A percentile compares a stretch with the other conserved stretches of the same genome.
These are phyloP conservation scores for Melanogrammus aeglefinus DNA, from an alignment of 2,797 vertebrate genomes.

Conservation along the genomic window DNA sequence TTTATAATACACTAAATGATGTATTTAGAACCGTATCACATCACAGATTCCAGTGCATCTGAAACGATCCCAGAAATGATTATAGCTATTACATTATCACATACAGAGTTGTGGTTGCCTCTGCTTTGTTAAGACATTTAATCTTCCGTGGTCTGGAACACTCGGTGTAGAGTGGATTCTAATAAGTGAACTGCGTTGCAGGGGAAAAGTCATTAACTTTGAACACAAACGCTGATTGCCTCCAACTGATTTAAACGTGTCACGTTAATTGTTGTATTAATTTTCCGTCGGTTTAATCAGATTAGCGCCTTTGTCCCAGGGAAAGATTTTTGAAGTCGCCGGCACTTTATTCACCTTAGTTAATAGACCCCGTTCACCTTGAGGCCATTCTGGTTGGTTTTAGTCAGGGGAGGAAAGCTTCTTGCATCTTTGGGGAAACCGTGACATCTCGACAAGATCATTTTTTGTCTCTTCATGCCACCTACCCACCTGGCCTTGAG, in stretches of 20 bases:
- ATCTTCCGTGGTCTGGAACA: conserved; percentile 59
- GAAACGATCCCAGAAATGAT: not conserved
- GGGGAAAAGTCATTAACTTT: conserved; percentile 68
- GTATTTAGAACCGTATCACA: not conserved
- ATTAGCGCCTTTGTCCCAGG: conserved; percentile 39
- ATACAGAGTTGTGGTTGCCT: conserved; percentile 44
- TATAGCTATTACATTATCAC: conserved; percentile 16
- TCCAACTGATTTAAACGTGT: conserved; percentile 61
- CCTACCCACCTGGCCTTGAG: no score
- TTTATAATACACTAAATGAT: not conserved
- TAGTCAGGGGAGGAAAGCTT: no score
- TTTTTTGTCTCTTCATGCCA: no score
- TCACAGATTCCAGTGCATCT: no score
- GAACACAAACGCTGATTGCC: conserved; percentile 65
- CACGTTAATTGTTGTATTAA: conserved; percentile 46
- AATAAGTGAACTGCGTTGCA: conserved; percentile 66
- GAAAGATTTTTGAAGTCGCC: not conserved
- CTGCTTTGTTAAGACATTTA: conserved; percentile 56
- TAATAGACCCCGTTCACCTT: not conserved
- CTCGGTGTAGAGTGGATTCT: conserved; percentile 67
- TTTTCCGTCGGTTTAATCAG: conserved; percentile 36
- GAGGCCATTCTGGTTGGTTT: not conserved
- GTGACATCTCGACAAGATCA: no score
- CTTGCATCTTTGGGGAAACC: no score
- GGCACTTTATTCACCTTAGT: not conserved